Percentiles rank a stretch among this genome's conserved stretches.
Conservation (phyloP, 2,888 invertebrate genomes). For the Drosophila seclusa region DNA sequence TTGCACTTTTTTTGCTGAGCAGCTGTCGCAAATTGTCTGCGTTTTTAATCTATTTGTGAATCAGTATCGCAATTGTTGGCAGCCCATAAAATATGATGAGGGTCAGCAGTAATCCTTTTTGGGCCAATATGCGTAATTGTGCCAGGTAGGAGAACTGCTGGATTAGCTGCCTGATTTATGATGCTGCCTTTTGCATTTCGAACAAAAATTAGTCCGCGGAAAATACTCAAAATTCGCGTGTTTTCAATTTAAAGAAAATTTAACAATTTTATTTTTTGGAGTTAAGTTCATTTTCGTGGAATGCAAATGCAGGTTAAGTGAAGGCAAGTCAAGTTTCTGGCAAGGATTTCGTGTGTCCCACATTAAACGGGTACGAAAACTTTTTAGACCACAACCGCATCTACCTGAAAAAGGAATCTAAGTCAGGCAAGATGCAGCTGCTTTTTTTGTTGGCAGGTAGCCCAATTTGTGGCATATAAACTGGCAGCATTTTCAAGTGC, state of each 20-base stretch:
- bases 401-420: conserved; percentile 23
- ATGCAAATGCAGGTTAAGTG: conserved; percentile 15
- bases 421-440: not conserved
- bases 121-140: conserved; percentile 31
- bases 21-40: conserved; percentile 58
- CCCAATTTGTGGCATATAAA: conserved; percentile 24
- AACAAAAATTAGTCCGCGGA: conserved; percentile 64
- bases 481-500: not conserved
- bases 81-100: conserved; percentile 48
- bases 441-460: conserved; percentile 23
- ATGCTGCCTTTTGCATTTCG: conserved; percentile 25
- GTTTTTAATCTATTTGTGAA: conserved; percentile 74
- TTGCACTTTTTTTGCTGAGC: conserved; percentile 20
- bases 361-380: conserved; percentile 26
- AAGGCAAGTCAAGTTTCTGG: conserved; percentile 50
- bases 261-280: conserved; percentile 17
- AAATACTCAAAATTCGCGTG: conserved; percentile 75
- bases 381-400: conserved; percentile 33
- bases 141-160: conserved; percentile 32
- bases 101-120: conserved; percentile 61
- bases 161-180: conserved; percentile 50
- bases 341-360: conserved; percentile 15
- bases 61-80: conserved; percentile 46
- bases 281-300: conserved; percentile 24
- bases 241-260: conserved; percentile 43